Evolutionary conservation across 1,140 invertebrate genomes (phyloP).

Genomic region (Meloidogyne floridensis): DNA sequence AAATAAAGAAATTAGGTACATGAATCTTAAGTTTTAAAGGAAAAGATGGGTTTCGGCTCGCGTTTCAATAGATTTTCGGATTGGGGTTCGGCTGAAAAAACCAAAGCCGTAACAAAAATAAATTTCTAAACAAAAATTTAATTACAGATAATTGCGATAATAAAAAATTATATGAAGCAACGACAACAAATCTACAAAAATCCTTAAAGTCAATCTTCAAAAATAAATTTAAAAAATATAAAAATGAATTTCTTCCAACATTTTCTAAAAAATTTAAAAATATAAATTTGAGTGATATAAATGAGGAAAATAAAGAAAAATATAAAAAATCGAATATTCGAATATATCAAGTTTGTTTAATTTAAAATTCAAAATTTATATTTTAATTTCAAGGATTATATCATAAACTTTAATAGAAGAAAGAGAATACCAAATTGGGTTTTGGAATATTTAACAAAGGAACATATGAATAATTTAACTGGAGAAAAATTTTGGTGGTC

Average conservation of each 20-base stretch:
- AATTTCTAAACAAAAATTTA: no score
- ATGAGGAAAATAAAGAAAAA: not conserved
- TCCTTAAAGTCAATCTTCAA: no score
- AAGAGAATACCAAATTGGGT: not conserved
- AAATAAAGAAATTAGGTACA: no score
- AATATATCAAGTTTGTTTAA: not conserved
- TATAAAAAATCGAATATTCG: slow-evolving; percentile 1
- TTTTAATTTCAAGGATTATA: not conserved
- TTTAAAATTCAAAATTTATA: not conserved
- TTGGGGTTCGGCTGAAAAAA: no score
- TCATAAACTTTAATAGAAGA: not conserved
- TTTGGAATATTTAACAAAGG: not conserved
- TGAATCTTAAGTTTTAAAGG: no score
- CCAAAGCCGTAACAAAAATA: no score
- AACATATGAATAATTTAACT: not conserved
- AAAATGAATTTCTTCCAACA: not conserved
- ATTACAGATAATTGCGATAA: no score
- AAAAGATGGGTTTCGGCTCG: no score
- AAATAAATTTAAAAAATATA: no score
- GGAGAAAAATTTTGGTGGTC: not conserved
- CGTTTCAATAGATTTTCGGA: no score
- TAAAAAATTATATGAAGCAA: no score
- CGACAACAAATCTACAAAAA: no score
- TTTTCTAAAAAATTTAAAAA: not conserved
- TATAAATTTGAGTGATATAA: slow-evolving; percentile 1